Evolutionary conservation across 2,113 vertebrate genomes (phyloP).

Genomic region (Abramis brama): DNA sequence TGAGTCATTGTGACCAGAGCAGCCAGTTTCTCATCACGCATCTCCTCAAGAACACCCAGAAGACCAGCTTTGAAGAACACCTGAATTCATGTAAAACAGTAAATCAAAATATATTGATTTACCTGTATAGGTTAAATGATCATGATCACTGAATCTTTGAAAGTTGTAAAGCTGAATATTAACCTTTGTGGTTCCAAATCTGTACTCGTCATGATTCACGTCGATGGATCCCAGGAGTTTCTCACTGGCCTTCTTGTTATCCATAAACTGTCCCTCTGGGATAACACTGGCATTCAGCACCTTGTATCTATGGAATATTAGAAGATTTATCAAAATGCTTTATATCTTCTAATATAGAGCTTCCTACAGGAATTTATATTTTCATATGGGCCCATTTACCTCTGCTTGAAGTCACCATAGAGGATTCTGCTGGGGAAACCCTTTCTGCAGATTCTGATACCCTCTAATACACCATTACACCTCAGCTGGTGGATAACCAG

Average conservation of each 20-base stretch:
- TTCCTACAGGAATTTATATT: background rate
- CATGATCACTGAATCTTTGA: background rate
- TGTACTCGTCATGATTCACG: constrained; percentile 59
- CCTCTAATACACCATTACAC: constrained; percentile 60
- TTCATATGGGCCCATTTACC: background rate
- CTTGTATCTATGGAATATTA: constrained; percentile 54
- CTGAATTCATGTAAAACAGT: constrained; percentile 57
- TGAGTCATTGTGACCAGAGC: constrained; percentile 85
- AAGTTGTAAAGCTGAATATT: background rate
- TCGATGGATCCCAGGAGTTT: constrained; percentile 62
- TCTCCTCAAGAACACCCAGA: constrained; percentile 84
- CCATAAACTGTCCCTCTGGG: constrained; percentile 63
- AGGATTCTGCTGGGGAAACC: constrained; percentile 58
- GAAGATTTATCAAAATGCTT: background rate
- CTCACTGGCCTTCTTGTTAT: constrained; percentile 61
- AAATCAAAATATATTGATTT: background rate
- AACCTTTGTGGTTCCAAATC: constrained; percentile 68
- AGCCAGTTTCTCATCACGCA: constrained; percentile 85
- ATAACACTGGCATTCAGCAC: constrained; percentile 65
- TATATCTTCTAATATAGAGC: background rate
- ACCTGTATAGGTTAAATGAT: background rate
- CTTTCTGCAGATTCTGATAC: constrained; percentile 60
- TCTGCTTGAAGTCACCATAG: constrained; percentile 59
- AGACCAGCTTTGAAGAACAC: constrained; percentile 90
- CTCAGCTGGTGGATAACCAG: constrained; percentile 61